A percentile compares a stretch with the other conserved stretches of the same genome.
These are phyloP conservation scores for Parelbella ahira DNA, from an alignment of 2,888 invertebrate genomes.

Conservation along the genomic window DNA sequence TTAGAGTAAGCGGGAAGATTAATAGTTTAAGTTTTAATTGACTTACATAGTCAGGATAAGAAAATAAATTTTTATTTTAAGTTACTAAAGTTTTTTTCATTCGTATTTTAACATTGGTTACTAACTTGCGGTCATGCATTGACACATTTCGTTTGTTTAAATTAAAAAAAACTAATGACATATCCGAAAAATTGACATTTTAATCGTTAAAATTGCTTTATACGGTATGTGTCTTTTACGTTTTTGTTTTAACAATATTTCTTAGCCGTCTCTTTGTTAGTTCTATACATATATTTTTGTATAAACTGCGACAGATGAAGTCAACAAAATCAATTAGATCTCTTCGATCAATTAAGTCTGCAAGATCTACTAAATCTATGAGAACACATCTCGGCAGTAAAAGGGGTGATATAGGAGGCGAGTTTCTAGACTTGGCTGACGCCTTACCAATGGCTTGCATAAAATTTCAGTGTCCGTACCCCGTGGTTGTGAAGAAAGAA, in stretches of 20 bases:
- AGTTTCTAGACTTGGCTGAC: slow-evolving; percentile 34
- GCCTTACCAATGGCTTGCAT: slow-evolving; percentile 33
- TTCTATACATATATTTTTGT: too few relatives aligned
- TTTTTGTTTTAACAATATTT: slow-evolving; percentile 9
- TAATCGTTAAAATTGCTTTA: background rate
- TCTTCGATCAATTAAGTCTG: slow-evolving; percentile 30
- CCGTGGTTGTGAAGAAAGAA: slow-evolving; percentile 36
- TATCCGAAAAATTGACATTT: too few relatives aligned
- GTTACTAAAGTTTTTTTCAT: too few relatives aligned
- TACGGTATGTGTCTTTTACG: slow-evolving; percentile 1
- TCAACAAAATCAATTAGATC: slow-evolving; percentile 20
- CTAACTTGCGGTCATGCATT: too few relatives aligned
- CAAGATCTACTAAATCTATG: slow-evolving; percentile 29
- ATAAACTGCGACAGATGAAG: slow-evolving; percentile 20
- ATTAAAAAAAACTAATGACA: too few relatives aligned
- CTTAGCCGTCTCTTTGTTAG: slow-evolving; percentile 17
- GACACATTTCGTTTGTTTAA: too few relatives aligned
- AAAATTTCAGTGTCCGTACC: slow-evolving; percentile 37
- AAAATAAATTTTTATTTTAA: too few relatives aligned
- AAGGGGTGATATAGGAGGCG: slow-evolving; percentile 16
- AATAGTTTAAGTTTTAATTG: too few relatives aligned
- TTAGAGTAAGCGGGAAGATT: too few relatives aligned
- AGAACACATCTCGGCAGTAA: slow-evolving; percentile 19
- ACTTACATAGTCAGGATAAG: too few relatives aligned
- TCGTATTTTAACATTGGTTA: too few relatives aligned